A percentile compares a stretch with the other conserved stretches of the same genome.
These are phyloP conservation scores for Noctua pronuba DNA, from an alignment of 2,888 invertebrate species.

Conservation along the genomic window DNA sequence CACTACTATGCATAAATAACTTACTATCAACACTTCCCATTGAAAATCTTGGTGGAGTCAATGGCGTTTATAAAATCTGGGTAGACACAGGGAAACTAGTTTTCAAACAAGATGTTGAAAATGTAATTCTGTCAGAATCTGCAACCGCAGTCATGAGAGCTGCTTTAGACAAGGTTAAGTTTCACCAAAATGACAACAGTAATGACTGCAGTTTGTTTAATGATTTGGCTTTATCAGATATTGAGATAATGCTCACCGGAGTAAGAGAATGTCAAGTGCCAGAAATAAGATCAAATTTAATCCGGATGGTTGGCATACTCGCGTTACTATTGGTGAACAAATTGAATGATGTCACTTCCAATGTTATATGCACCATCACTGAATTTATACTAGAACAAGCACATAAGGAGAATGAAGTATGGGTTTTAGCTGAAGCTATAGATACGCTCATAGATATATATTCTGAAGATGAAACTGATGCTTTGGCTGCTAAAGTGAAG, in stretches of 20 bases:
- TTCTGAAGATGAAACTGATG: constrained; percentile 93
- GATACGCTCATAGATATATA: constrained; percentile 95
- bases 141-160: constrained; percentile 94
- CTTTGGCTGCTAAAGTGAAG: constrained; percentile 91
- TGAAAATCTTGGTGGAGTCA: constrained; percentile 92
- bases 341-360: constrained; percentile 80
- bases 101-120: constrained; percentile 89
- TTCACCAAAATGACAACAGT: constrained; percentile 78
- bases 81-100: constrained; percentile 91
- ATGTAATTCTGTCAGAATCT: constrained; percentile 91
- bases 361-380: constrained; percentile 86
- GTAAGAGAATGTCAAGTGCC: constrained; percentile 88
- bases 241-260: constrained; percentile 90
- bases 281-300: constrained; percentile 91
- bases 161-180: constrained; percentile 92
- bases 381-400: constrained; percentile 91
- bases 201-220: constrained; percentile 86
- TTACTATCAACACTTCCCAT: constrained; percentile 91
- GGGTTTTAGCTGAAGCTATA: constrained; percentile 94
- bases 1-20: constrained; percentile 93
- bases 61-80: constrained; percentile 92
- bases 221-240: constrained; percentile 90
- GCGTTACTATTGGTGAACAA: constrained; percentile 87
- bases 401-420: constrained; percentile 92
- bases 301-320: constrained; percentile 90